Base-by-base conservation (phyloP, 1,140 invertebrate species). In the Nylanderia fulva region DNA sequence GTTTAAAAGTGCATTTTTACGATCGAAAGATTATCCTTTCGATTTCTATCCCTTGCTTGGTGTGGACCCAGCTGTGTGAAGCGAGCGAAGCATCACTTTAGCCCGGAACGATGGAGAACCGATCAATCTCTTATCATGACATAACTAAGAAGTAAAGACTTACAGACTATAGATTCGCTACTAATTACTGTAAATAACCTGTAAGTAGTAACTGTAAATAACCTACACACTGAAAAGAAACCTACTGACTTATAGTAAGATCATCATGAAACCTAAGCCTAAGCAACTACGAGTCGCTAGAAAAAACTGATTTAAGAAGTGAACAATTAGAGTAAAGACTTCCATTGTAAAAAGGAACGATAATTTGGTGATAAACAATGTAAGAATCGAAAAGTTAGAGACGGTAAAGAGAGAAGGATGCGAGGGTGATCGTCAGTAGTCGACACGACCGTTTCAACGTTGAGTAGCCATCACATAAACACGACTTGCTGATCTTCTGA, bases 221-320 rank as follows among this genome's bases (percentile, higher is more conserved):
- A 88, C 91, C 92, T 93, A 93, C 77, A 85, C 91, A 93, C 84
- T 90, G 91, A 92, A 86, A 88, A 88, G 66, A 86, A 93, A 91
- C 89, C 93, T 94, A 92, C 85, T 58, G 85, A 85, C 52, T 88
- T 92, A 92, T 82, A 84, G 13, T 82, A 82, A 66, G 89, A 91
- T 88, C 86, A 76, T 88, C 69, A 88, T 90, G 91, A 93, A 77
- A 91, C 92, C 93, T 94, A 94, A 89, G 69, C 90, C 93, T 94
- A 93, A 90, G 18, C 86, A 85, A 91, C 83, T 85, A 85, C 85
- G 82, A 88, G n/a, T 91, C 83, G 87, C 88, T 91, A 72, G 86
- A 88, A 88, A 76, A 86, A 63, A 76, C 66, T 76, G 66, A 71
- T 89, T 64, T 85, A 64, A 72, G 80, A 86, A 89, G 85, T 84